These are phyloP conservation scores for Noctilio leporinus DNA, from an alignment of 2,113 vertebrate species.

Conservation along the genomic window DNA sequence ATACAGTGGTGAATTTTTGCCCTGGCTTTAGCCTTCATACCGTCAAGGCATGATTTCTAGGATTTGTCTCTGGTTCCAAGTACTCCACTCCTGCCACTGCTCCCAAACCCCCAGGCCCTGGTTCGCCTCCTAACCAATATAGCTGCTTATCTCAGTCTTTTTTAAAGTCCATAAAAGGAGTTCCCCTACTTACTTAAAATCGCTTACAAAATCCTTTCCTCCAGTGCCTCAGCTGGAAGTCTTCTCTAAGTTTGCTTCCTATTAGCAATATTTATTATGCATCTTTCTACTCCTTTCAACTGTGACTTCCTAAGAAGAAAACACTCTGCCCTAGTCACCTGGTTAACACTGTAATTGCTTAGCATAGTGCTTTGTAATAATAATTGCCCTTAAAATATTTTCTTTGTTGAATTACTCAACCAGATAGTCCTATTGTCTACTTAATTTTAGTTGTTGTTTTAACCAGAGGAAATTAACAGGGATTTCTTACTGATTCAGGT, in stretches of 20 bases:
- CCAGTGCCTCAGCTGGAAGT: neutral
- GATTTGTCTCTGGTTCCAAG: neutral
- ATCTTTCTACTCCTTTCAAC: neutral
- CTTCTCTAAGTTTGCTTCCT: neutral
- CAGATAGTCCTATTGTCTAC: neutral
- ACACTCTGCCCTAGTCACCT: neutral
- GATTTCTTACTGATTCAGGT: slow-evolving; percentile 8
- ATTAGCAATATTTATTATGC: neutral
- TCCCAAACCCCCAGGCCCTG: neutral
- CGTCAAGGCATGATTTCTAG: neutral
- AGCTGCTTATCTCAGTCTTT: neutral
- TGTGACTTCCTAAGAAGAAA: slow-evolving; percentile 1
- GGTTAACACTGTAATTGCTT: neutral
- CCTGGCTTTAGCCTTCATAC: neutral
- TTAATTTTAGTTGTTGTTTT: slow-evolving; percentile 36
- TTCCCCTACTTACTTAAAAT: neutral
- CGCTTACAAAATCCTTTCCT: neutral
- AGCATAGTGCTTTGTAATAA: neutral
- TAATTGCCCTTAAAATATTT: neutral
- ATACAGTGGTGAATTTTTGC: neutral
- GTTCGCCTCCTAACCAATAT: neutral
- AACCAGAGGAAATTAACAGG: slow-evolving; percentile 28
- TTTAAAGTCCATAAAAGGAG: neutral
- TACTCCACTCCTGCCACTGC: neutral
- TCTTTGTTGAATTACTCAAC: neutral